phyloP scores from a whole-genome alignment of 2,888 invertebrate genomes.

The Trisateles emortualis region DNA sequence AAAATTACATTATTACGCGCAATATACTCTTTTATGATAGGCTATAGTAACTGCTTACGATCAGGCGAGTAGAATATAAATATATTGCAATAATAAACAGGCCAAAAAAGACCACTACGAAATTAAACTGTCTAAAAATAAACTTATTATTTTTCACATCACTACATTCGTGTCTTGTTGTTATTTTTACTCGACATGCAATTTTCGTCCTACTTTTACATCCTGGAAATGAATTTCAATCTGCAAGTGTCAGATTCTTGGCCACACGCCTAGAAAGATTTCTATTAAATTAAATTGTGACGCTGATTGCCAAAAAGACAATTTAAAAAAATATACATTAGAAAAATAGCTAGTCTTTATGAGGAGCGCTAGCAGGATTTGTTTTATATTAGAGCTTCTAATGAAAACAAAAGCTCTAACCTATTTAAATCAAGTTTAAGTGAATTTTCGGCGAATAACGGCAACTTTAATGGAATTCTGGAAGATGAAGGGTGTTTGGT shows the following conservation, averaged over 20 bases:
- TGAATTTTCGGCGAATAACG: slow-evolving; percentile 10
- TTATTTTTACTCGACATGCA: not conserved
- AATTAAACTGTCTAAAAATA: too few relatives aligned
- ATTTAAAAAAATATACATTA: too few relatives aligned
- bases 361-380: not conserved
- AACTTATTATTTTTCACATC: too few relatives aligned
- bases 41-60: too few relatives aligned
- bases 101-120: too few relatives aligned
- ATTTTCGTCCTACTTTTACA: not conserved
- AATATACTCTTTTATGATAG: too few relatives aligned
- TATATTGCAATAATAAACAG: too few relatives aligned
- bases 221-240: not conserved
- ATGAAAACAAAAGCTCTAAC: slow-evolving; percentile 10
- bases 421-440: slow-evolving; percentile 13
- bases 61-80: too few relatives aligned
- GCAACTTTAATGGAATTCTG: slow-evolving; percentile 25
- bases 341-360: too few relatives aligned
- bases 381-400: not conserved
- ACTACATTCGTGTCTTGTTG: not conserved
- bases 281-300: too few relatives aligned
- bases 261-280: not conserved
- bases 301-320: too few relatives aligned
- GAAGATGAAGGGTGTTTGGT: slow-evolving; percentile 7
- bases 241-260: not conserved
- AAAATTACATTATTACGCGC: too few relatives aligned